Evolutionary conservation across 1,140 invertebrate genomes (phyloP).

Genomic region (Calliphora vicina): DNA sequence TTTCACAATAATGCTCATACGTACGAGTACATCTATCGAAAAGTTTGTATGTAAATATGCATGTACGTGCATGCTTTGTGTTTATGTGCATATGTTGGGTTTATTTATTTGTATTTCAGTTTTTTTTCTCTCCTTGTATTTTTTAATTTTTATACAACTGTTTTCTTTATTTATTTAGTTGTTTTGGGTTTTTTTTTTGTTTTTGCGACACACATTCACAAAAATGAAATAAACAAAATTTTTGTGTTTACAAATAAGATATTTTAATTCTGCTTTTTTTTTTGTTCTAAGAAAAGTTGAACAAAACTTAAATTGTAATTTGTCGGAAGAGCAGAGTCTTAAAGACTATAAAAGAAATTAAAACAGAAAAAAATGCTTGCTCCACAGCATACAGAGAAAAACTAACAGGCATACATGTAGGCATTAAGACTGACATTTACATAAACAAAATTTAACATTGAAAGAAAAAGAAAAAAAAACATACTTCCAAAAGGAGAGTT

Average conservation of each 20-base stretch:
- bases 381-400: background rate
- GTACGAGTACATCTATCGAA: background rate
- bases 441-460: background rate
- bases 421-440: background rate
- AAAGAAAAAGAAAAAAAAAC: background rate
- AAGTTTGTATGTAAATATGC: no score
- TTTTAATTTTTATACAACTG: background rate
- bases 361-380: background rate
- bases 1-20: background rate
- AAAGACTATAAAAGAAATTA: background rate
- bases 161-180: background rate
- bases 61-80: background rate
- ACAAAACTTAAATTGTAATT: conserved; percentile 1
- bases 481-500: background rate
- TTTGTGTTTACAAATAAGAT: background rate
- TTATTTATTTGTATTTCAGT: background rate
- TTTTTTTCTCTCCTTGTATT: background rate
- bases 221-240: background rate
- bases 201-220: background rate
- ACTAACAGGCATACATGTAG: background rate
- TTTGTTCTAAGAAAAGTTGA: background rate
- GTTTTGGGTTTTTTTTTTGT: background rate
- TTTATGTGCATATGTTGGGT: background rate
- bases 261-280: background rate
- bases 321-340: background rate